Base-by-base conservation (phyloP, 2,113 vertebrate genomes). In the Paedocypris sp. region DNA sequence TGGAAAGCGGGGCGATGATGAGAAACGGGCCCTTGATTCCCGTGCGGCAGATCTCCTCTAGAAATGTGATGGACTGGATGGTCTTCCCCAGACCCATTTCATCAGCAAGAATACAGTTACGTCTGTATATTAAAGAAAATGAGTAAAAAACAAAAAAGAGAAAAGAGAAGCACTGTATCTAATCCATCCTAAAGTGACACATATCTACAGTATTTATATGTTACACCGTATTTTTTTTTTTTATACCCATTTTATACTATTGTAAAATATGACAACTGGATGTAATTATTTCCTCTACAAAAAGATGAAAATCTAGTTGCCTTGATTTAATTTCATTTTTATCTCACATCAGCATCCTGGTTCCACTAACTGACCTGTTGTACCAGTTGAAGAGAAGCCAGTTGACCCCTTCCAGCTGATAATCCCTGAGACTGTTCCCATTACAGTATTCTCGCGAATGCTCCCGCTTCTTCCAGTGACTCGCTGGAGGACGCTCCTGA, bases 371-470 rank as follows among this genome's bases (percentile, higher is more conserved):
- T 73, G 82, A 99, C 95, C 94, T 95, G 83, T 99, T 98, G 77
- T 98, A 98, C 95, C 95, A 99, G 83, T 99, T 99, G 83, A 99
- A 99, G 0, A 97, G 86, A 29, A 99, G 91, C 95, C 95, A 99
- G 82, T 98, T 99, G 73, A 99, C 91, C 77, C 95, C 95, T 81
- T 99, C 94, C 43, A 99, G 84, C 79, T 99, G 95, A 80, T 99
- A 99, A 73, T 97, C 95, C 91, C 95, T 93, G 90, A 99, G 95
- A 85, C 90, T 86, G 81, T 98, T 99, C 68, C 89, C 83, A 67
- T 93, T 99, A 82, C 90, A 91, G 71, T 99, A 99, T 66, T 95
- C 89, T 74, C 94, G 90, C 43, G 94, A 97, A 43, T 91, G 89
- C 36, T 93, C 91, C 74, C 89, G 90, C 80, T 99, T 99, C 82